Evolutionary conservation across 2,888 invertebrate genomes (phyloP).

Genomic region (Xiphydria camelus): DNA sequence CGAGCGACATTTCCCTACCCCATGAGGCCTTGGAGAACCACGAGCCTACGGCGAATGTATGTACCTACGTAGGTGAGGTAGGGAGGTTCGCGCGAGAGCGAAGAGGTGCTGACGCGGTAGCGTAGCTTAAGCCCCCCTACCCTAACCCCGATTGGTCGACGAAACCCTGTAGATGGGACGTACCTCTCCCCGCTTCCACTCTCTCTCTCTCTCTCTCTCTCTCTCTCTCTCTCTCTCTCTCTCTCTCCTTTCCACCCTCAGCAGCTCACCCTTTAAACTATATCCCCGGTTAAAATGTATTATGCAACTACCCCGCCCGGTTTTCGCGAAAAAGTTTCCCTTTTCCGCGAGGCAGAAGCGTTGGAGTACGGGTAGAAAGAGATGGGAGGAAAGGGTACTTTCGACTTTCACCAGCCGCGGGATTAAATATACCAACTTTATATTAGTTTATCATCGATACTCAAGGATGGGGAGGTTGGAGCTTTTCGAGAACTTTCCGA

Average conservation of each 20-base stretch:
- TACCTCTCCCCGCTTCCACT: slow-evolving; percentile 36
- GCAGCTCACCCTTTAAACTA: slow-evolving; percentile 41
- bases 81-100: slow-evolving; percentile 37
- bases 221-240: no score
- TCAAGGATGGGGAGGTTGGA: no score
- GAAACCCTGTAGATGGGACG: slow-evolving; percentile 48
- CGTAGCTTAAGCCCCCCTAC: slow-evolving; percentile 48
- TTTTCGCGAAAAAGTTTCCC: no score
- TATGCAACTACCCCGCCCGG: slow-evolving; percentile 27
- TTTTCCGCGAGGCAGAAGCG: no score
- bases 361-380: slow-evolving; percentile 1
- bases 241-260: no score
- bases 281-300: slow-evolving; percentile 25
- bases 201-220: no score
- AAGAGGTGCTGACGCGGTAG: slow-evolving; percentile 51
- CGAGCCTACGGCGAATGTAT: neutral
- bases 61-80: slow-evolving; percentile 44
- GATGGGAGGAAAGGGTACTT: neutral
- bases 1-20: neutral
- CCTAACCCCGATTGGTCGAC: slow-evolving; percentile 50
- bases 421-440: no score
- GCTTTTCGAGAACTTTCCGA: no score
- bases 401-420: no score
- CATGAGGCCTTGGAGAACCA: neutral
- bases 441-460: no score